phyloP scores from a whole-genome alignment of 1,140 invertebrate genomes.

The Sinonovacula constricta region DNA sequence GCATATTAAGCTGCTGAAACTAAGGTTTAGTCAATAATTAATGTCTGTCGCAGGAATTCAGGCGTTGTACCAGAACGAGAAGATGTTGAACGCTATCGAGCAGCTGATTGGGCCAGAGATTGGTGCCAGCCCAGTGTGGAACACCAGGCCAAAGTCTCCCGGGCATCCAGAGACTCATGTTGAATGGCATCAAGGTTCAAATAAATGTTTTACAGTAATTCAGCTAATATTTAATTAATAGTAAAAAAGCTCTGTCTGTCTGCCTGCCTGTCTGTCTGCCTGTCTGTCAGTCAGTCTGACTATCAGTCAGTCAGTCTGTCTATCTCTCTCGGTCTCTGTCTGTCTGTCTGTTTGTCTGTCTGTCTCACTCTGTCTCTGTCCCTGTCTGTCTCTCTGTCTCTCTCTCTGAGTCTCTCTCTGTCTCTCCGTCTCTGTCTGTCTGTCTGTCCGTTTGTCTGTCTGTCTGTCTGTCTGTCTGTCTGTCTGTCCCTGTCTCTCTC shows the following conservation, averaged over 20 bases:
- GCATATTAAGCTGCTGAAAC: not conserved
- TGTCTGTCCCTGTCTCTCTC: no score
- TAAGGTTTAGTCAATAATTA: not conserved
- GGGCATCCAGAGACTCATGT: slow-evolving; percentile 48
- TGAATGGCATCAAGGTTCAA: slow-evolving; percentile 65
- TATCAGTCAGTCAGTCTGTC: no score
- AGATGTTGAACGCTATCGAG: slow-evolving; percentile 58
- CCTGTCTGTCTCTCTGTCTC: no score
- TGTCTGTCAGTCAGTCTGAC: no score
- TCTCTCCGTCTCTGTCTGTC: no score
- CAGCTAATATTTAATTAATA: not conserved
- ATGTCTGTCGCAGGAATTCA: slow-evolving; percentile 36
- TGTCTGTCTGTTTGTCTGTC: no score
- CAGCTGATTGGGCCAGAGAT: slow-evolving; percentile 63
- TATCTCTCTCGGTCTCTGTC: no score
- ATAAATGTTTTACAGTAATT: not conserved
- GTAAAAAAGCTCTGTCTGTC: no score
- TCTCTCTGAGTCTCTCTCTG: not conserved
- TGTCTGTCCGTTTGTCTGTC: no score
- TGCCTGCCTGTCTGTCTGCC: no score
- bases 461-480: no score
- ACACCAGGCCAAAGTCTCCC: slow-evolving; percentile 63
- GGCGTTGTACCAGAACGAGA: slow-evolving; percentile 54
- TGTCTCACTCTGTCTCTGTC: no score
- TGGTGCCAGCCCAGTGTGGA: slow-evolving; percentile 65